phyloP scores from a whole-genome alignment of 2,113 vertebrate species.

The Myanophis thanlyinensis region DNA sequence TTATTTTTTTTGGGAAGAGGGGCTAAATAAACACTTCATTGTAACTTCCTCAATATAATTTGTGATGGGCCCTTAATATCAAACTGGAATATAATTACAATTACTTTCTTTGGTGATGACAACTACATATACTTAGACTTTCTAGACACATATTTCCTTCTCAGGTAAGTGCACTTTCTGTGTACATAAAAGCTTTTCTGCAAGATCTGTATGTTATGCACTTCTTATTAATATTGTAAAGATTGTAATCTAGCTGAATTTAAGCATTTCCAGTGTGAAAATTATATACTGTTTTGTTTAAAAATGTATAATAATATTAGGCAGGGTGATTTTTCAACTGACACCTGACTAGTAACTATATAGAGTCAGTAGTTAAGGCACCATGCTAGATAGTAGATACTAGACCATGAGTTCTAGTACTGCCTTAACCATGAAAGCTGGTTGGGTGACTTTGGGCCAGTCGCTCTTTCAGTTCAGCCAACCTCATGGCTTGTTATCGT shows the following conservation, averaged over 20 bases:
- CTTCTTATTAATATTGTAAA: background rate
- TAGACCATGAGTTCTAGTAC: background rate
- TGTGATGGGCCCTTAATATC: background rate
- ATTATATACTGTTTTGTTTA: background rate
- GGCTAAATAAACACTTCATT: background rate
- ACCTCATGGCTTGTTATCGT: background rate
- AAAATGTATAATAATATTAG: background rate
- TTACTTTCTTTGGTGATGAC: background rate
- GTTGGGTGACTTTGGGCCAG: background rate
- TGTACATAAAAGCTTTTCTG: background rate
- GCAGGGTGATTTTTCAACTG: background rate
- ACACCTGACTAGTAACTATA: background rate
- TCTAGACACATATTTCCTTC: background rate
- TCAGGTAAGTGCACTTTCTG: background rate
- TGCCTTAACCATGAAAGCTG: background rate
- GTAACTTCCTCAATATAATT: too few relatives aligned
- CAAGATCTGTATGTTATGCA: background rate
- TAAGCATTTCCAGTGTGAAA: background rate
- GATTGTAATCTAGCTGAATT: background rate
- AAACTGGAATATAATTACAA: background rate
- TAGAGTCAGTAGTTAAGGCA: background rate
- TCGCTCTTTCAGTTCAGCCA: background rate
- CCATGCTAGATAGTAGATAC: background rate
- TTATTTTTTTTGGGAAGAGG: background rate
- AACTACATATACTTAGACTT: background rate